These are phyloP conservation scores for Pogona vitticeps DNA, from an alignment of 2,113 vertebrate species.

Conservation along the genomic window DNA sequence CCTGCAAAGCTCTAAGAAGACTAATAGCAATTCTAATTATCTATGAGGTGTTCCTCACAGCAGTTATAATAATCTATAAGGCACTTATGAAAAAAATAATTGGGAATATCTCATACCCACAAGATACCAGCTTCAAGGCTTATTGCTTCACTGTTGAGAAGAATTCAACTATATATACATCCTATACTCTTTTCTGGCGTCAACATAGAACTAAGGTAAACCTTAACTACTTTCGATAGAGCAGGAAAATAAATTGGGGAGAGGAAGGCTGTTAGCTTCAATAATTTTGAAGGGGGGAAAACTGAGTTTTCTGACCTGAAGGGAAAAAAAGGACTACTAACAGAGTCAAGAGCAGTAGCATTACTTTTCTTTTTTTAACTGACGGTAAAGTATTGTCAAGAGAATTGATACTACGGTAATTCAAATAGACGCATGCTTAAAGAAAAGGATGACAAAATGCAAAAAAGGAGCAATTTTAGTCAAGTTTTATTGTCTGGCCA, in stretches of 20 bases:
- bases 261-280: rapidly evolving
- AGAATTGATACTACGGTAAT: neutral
- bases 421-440: neutral
- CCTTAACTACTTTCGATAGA: neutral
- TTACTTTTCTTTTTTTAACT: neutral
- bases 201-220: neutral
- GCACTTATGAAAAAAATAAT: conserved; percentile 12
- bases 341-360: neutral
- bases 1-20: neutral
- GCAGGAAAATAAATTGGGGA: neutral
- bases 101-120: neutral
- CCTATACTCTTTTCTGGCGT: neutral
- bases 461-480: neutral
- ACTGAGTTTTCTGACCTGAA: neutral
- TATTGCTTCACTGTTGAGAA: conserved; percentile 39
- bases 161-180: neutral
- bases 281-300: neutral
- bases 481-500: neutral
- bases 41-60: no score
- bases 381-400: neutral
- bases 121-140: conserved; percentile 39
- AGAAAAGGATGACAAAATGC: no score
- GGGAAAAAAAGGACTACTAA: no score
- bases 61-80: conserved; percentile 1
- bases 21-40: no score